Evolutionary conservation across 2,797 vertebrate species (phyloP), one percentile per base, ranked within the genome.

Genomic region (Picus viridis): DNA sequence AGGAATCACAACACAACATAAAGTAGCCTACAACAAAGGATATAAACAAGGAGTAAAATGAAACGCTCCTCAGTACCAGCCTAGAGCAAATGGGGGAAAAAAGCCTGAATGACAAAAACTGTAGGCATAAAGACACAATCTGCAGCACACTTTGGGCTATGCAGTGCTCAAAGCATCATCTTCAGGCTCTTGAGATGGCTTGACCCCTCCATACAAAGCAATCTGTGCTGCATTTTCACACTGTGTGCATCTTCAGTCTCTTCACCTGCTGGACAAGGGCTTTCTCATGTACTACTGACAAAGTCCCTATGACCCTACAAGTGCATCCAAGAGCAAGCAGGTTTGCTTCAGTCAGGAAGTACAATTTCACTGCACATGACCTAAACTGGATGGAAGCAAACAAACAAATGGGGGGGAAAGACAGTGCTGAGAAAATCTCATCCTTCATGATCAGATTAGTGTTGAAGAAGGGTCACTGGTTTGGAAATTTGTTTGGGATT

Each of bases 401-500:
- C 20, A 49, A 49, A 49, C 12, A 19, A 4, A 5, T 12, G 12
- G 39, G 39, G 39, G 12, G 39, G 39, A 63, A 36, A n/a, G 4
- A 24, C 4, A 73, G 22, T 9, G 8, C 49, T 57, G 49, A 82
- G 49, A 65, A 86, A 82, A 76, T 54, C 64, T 23, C 34, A 76
- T 71, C 71, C 57, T 57, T 64, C 39, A 9, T 10, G 20, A 63
- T 36, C 13, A 73, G 14, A 65, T n/a, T 23, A 47, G 29, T 18
- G 47, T 26, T 75, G 90, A 89, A 79, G 43, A 73, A 36, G 18
- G 16, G 76, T 54, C 14, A 68, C 4, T 9, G 7, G 3, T 26
- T 58, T 83, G 29, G 20, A 39, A 82, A 73, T 11, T 18, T 0
- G 0, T 10, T 1, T 2, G n/a, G 36, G 9, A 9, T 9, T 36